These are phyloP conservation scores for Hypotaenidia okinawae DNA, from an alignment of 2,797 vertebrate genomes.

Conservation along the genomic window DNA sequence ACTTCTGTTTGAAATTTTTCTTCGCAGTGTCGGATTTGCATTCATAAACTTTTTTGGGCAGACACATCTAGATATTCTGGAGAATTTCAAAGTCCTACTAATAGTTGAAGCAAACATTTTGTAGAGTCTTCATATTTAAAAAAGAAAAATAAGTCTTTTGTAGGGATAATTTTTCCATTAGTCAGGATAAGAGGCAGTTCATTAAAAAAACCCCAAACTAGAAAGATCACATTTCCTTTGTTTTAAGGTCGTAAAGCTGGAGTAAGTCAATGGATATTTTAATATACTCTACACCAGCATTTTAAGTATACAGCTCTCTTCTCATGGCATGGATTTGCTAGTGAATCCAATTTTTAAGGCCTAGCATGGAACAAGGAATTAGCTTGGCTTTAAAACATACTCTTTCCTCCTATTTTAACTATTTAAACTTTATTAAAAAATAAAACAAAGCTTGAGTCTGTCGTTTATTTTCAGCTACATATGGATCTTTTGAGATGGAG, in stretches of 20 bases:
- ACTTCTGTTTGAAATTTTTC: constrained; percentile 59
- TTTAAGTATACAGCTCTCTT: constrained; percentile 13
- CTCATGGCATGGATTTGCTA: not conserved
- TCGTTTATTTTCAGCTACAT: constrained; percentile 65
- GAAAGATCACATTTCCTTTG: constrained; percentile 1
- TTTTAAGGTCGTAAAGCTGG: constrained; percentile 41
- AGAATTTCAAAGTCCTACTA: constrained; percentile 29
- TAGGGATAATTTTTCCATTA: constrained; percentile 24
- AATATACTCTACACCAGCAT: constrained; percentile 44
- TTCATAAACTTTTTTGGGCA: constrained; percentile 46
- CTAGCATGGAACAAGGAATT: constrained; percentile 59
- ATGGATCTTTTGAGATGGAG: not conserved
- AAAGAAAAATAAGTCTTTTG: not conserved
- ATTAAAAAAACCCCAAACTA: not conserved
- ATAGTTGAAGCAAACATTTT: constrained; percentile 26
- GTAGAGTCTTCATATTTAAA: constrained; percentile 7
- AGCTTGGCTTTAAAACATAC: constrained; percentile 60
- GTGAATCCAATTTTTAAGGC: constrained; percentile 26
- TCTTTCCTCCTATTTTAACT: constrained; percentile 69
- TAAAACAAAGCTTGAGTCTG: constrained; percentile 53
- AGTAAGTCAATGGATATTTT: constrained; percentile 16
- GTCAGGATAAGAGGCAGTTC: not conserved
- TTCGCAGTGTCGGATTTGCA: constrained; percentile 65
- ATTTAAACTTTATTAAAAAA: constrained; percentile 75
- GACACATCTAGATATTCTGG: constrained; percentile 44